phyloP scores from a whole-genome alignment of 1,140 invertebrate genomes.

The Drosophila leontia region DNA sequence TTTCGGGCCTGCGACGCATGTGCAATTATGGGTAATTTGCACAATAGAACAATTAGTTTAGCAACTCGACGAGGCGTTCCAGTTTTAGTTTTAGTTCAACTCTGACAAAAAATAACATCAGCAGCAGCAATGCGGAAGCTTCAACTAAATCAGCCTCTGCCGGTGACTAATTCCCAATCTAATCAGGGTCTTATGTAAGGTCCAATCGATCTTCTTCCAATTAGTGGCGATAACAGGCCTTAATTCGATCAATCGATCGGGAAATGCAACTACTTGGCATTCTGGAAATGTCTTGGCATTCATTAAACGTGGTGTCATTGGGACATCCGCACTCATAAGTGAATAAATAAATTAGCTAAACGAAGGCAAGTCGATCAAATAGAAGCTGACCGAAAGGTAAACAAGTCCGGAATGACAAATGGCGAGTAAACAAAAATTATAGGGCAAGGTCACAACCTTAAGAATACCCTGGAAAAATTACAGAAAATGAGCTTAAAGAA shows the following conservation, averaged over 20 bases:
- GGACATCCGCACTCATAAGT: conserved; percentile 25
- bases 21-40: conserved; percentile 38
- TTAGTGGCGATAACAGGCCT: conserved; percentile 13
- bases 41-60: conserved; percentile 49
- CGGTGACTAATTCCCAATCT: conserved; percentile 19
- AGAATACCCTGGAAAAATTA: not conserved
- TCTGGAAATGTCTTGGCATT: conserved; percentile 16
- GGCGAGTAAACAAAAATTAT: conserved; percentile 2
- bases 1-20: conserved; percentile 22
- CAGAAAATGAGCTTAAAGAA: too few relatives aligned
- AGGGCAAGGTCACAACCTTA: not conserved
- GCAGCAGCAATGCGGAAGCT: conserved; percentile 15
- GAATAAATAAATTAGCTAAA: conserved; percentile 30
- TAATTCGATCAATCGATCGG: conserved; percentile 41
- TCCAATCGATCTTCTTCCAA: conserved; percentile 6
- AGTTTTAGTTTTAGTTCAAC: conserved; percentile 6
- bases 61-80: conserved; percentile 8
- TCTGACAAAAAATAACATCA: not conserved
- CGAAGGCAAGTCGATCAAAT: conserved; percentile 30
- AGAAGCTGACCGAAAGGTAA: conserved; percentile 17
- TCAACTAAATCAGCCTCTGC: not conserved
- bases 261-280: conserved; percentile 21
- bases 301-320: conserved; percentile 16
- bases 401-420: conserved; percentile 20
- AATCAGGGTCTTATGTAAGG: not conserved